These are phyloP conservation scores for Balaenoptera acutorostrata DNA, from an alignment of 2,113 vertebrate species.

Conservation along the genomic window DNA sequence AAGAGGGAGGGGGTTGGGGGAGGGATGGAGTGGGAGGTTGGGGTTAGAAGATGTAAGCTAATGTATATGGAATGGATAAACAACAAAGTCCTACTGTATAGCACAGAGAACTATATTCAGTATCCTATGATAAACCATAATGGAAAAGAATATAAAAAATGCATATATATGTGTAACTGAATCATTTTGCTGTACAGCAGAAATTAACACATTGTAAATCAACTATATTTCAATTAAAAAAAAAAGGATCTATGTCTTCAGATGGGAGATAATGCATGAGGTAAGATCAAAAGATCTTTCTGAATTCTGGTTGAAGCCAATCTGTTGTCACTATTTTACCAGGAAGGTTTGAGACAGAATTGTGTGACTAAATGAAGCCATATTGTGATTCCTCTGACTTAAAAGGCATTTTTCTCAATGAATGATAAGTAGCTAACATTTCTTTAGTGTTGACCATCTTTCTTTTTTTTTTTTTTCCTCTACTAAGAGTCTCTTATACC, in stretches of 20 bases:
- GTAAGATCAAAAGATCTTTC: constrained; percentile 15
- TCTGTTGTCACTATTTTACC: constrained; percentile 13
- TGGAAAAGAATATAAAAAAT: neutral
- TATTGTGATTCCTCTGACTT: neutral
- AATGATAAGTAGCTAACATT: neutral
- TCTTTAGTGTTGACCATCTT: neutral
- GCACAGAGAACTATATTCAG: neutral
- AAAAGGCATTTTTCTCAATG: neutral
- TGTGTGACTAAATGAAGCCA: neutral
- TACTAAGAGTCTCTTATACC: neutral
- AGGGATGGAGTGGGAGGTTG: neutral
- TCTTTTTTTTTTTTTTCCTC: neutral
- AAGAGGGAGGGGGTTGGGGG: neutral
- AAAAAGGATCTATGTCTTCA: neutral
- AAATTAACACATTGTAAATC: neutral
- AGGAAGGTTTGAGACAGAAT: constrained; percentile 7
- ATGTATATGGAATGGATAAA: neutral
- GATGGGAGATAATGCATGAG: neutral
- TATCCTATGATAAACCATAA: neutral
- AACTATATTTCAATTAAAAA: neutral
- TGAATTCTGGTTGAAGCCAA: neutral
- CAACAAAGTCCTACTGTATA: neutral
- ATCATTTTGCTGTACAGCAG: neutral
- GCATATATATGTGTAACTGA: neutral
- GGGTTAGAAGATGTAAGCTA: neutral